Percentiles rank a stretch among this genome's conserved stretches.
Evolutionary conservation across 1,140 invertebrate species (phyloP).

Genomic region (Brachionus asplanchnoidis): DNA sequence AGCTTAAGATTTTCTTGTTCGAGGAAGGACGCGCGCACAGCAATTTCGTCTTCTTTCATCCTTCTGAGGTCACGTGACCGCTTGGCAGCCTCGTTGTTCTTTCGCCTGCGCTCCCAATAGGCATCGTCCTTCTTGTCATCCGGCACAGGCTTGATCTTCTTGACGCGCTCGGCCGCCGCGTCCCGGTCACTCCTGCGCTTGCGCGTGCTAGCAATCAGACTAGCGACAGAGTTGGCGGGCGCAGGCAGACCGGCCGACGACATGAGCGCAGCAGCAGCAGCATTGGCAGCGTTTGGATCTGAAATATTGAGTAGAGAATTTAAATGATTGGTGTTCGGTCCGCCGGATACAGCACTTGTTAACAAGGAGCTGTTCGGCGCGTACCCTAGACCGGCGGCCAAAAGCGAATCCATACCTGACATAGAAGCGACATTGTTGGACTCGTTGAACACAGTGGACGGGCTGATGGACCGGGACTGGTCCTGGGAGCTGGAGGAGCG

Average conservation of each 20-base stretch:
- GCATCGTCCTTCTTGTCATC: conserved; percentile 53
- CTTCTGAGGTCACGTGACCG: conserved; percentile 54
- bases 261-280: conserved; percentile 34
- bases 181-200: conserved; percentile 36
- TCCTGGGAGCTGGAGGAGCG: not conserved
- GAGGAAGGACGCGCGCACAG: conserved; percentile 52
- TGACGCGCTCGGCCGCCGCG: conserved; percentile 37
- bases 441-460: not conserved
- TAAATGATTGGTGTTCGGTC: not conserved
- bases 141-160: conserved; percentile 48
- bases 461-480: not conserved
- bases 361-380: not conserved
- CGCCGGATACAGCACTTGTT: not conserved
- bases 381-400: conserved; percentile 22
- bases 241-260: not conserved
- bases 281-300: not conserved
- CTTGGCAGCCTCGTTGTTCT: conserved; percentile 59
- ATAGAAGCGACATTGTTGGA: not conserved
- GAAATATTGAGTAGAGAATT: not conserved
- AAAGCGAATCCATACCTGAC: conserved; percentile 22
- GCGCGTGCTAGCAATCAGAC: conserved; percentile 14
- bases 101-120: conserved; percentile 56
- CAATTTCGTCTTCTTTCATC: conserved; percentile 56
- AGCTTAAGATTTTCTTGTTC: conserved; percentile 57
- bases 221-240: conserved; percentile 1